Conservation (phyloP, 2,113 vertebrate species). For the Edolisoma coerulescens region DNA sequence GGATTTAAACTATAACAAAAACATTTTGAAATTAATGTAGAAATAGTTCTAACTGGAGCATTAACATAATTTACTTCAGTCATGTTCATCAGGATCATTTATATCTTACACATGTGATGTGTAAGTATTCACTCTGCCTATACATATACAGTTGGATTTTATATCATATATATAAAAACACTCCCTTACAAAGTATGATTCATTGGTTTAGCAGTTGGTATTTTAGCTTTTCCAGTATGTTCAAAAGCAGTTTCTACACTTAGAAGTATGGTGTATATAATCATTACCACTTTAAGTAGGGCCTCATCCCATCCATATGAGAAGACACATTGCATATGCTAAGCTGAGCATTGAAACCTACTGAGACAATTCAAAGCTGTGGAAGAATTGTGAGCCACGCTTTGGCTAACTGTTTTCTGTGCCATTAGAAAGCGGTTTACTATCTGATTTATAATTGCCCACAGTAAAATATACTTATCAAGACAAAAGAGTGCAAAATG, state of each 20-base stretch:
- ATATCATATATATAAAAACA: slow-evolving; percentile 35
- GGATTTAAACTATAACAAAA: slow-evolving; percentile 50
- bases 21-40: slow-evolving; percentile 60
- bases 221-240: slow-evolving; percentile 51
- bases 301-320: background rate
- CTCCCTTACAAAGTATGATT: slow-evolving; percentile 34
- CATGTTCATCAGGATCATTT: slow-evolving; percentile 38
- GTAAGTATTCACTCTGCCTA: slow-evolving; percentile 40
- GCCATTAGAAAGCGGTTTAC: background rate
- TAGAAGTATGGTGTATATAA: slow-evolving; percentile 53
- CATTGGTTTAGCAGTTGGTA: slow-evolving; percentile 41
- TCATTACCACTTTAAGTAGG: slow-evolving; percentile 25
- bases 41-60: slow-evolving; percentile 45
- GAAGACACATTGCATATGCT: background rate
- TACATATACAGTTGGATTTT: slow-evolving; percentile 51
- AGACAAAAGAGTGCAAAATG: background rate
- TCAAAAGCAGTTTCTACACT: slow-evolving; percentile 58
- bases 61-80: slow-evolving; percentile 48
- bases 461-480: background rate
- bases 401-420: background rate
- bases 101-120: slow-evolving; percentile 34
- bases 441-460: background rate
- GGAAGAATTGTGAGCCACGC: background rate
- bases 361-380: background rate
- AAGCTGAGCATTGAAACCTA: background rate